A percentile compares a stretch with the other conserved stretches of the same genome.
phyloP scores from a whole-genome alignment of 2,797 vertebrate species.

The Manis crassicaudata region DNA sequence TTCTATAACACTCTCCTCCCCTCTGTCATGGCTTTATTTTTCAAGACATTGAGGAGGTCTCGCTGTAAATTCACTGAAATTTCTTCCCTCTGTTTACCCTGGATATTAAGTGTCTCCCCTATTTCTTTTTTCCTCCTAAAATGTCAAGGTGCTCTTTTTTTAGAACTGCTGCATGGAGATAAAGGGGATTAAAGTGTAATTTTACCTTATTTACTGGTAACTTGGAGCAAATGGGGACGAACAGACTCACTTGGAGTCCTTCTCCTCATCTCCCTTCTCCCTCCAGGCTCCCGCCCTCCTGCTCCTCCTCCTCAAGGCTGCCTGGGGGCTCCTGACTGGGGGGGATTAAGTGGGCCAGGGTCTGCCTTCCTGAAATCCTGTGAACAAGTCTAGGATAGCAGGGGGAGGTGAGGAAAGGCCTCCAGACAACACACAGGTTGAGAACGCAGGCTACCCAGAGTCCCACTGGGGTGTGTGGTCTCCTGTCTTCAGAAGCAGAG shows the following conservation, averaged over 20 bases:
- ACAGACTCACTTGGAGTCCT: background rate
- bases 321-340: background rate
- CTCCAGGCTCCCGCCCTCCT: background rate
- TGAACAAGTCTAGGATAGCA: background rate
- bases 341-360: too few species aligned
- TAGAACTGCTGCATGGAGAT: background rate
- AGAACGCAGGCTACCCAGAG: background rate
- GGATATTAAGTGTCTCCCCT: background rate
- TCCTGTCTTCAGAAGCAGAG: too few species aligned
- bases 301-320: background rate
- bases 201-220: background rate
- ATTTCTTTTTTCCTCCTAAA: background rate
- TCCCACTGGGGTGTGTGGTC: too few species aligned
- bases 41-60: background rate
- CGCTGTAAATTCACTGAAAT: background rate
- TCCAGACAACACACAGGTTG: background rate
- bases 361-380: background rate
- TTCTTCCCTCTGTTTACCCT: background rate
- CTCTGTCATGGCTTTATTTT: background rate
- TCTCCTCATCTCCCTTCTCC: background rate
- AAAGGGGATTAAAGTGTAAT: background rate
- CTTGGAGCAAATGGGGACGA: background rate
- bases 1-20: background rate
- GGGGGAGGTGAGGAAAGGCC: too few species aligned
- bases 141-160: slow-evolving; percentile 42